Evolutionary conservation across 2,113 vertebrate species (phyloP), one percentile per base, ranked within the genome.

Genomic region (Crocuta crocuta): DNA sequence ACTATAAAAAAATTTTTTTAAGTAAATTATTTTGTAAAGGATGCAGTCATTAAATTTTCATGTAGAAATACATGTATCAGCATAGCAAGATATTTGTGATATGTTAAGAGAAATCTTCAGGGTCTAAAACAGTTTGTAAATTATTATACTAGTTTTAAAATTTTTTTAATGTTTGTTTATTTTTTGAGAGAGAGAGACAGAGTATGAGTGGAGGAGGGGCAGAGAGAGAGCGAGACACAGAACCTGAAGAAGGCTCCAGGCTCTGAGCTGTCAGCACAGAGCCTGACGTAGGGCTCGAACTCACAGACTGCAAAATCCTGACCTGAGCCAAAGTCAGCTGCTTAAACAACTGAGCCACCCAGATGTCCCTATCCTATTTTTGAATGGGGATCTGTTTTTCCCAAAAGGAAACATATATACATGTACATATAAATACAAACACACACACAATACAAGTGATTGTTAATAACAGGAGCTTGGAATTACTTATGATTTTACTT

Each of bases 401-500:
- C 21, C 35, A 85, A 48, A 88, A 87, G 35, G 13, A 61, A 74
- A 48, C 39, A 45, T n/a, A 43, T 45, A 68, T 31, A 66, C 35
- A 66, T 66, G 33, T 50, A 13, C 3, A 68, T 12, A n/a, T 43
- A 48, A 7, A 71, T n/a, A 43, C 3, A 43, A 17, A 66, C 2
- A 93, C 15, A 70, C 33, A 71, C 11, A 89, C 17, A 87, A 50
- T 16, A 87, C 39, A 78, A 33, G 50, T 87, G 19, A 83, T 19
- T 71, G 5, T 78, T 87, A 73, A 8, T 10, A 33, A 23, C 50
- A 70, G 8, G 26, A 95, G 12, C 33, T 58, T 89, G 21, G 12
- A 92, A 88, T 19, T 95, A 12, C 28, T 91, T 79, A 83, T 43
- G 50, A 88, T 88, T 91, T 39, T 45, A 95, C 16, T 55, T 84